Evolutionary conservation across 2,113 vertebrate species (phyloP).

Genomic region (Nyctereutes procyonoides): DNA sequence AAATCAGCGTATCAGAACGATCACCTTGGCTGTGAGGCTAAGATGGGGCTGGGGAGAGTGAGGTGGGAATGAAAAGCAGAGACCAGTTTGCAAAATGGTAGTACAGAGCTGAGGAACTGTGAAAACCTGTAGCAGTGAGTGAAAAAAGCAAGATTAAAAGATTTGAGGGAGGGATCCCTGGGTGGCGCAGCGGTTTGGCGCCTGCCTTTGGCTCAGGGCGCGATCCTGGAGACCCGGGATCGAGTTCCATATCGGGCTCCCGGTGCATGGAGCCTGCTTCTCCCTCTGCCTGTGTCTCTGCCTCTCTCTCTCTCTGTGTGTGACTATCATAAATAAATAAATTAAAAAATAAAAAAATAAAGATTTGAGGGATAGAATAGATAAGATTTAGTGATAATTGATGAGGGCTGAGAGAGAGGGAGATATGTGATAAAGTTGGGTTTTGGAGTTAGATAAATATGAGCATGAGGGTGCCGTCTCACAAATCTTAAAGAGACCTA

Average conservation of each 20-base stretch:
- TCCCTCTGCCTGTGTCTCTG: no score
- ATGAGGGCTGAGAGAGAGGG: background rate
- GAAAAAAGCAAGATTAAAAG: background rate
- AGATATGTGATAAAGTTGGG: background rate
- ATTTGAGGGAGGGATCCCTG: background rate
- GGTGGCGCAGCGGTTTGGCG: no score
- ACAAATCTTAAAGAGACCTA: slow-evolving; percentile 24
- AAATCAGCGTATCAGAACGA: slow-evolving; percentile 10
- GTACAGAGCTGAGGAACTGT: background rate
- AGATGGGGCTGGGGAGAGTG: background rate
- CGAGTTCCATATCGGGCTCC: no score
- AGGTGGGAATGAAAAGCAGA: background rate
- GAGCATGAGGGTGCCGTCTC: background rate
- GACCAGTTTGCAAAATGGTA: background rate
- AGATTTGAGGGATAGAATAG: background rate
- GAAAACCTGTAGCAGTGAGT: background rate
- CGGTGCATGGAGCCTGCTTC: no score
- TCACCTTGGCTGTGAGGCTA: background rate
- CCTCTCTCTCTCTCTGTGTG: no score
- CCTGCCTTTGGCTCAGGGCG: no score
- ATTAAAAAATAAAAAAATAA: no score
- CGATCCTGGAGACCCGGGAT: no score
- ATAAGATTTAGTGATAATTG: background rate
- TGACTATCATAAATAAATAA: no score
- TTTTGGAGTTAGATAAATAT: background rate